Percentiles rank a stretch among this genome's conserved stretches.
Conservation (phyloP, 2,797 vertebrate genomes). For the Characodon lateralis region DNA sequence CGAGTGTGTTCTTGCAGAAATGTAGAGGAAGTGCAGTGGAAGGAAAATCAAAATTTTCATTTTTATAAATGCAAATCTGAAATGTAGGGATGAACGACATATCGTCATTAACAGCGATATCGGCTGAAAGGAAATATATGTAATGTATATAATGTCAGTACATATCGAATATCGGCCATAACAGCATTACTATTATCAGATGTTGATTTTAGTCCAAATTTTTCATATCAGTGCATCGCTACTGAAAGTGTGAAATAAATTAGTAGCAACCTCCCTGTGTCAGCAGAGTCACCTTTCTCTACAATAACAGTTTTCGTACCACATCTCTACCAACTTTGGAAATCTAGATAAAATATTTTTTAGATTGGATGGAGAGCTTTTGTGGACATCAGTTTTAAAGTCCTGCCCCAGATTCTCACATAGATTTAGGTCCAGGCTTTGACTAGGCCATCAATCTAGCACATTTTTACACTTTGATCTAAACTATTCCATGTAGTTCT, state of each 20-base stretch:
- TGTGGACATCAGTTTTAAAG: neutral
- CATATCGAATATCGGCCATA: too few species aligned
- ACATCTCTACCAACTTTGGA: neutral
- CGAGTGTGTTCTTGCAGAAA: neutral
- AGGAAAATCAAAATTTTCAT: neutral
- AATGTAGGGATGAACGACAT: neutral
- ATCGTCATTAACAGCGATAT: neutral
- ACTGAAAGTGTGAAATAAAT: neutral
- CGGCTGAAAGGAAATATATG: neutral
- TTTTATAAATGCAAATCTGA: neutral
- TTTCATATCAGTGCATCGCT: too few species aligned
- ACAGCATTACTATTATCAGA: neutral
- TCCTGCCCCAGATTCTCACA: neutral
- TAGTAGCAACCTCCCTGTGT: neutral
- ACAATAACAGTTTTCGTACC: neutral
- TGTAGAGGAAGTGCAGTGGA: neutral
- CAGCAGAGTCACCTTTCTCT: neutral
- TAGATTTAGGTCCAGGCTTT: neutral
- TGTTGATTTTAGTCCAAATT: too few species aligned
- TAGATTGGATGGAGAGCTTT: neutral
- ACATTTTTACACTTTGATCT: neutral
- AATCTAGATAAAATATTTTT: neutral
- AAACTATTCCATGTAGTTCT: too few species aligned
- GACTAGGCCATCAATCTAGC: neutral
- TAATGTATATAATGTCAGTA: neutral